A percentile compares a stretch with the other conserved stretches of the same genome.
Evolutionary conservation across 1,140 invertebrate species (phyloP).

Genomic region (Sitophilus oryzae): DNA sequence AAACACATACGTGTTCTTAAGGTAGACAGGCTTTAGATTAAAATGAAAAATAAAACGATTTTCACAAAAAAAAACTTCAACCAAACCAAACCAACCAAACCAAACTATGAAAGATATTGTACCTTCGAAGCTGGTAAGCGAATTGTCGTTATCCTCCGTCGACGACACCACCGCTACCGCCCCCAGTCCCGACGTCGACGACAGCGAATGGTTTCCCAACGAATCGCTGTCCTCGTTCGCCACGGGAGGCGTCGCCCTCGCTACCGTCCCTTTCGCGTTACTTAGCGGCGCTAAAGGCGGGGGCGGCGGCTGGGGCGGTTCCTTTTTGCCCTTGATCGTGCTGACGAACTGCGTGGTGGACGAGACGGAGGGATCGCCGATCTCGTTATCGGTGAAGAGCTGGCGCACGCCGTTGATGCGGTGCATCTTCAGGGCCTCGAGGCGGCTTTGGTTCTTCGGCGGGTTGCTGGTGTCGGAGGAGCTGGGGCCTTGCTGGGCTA

Average conservation of each 20-base stretch:
- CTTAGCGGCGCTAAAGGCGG: conserved; percentile 50
- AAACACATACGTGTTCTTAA: too few species aligned
- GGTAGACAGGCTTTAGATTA: too few species aligned
- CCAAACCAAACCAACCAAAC: too few species aligned
- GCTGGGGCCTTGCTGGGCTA: conserved; percentile 47
- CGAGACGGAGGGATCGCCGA: conserved; percentile 37
- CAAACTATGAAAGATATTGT: too few species aligned
- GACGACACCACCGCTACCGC: conserved; percentile 43
- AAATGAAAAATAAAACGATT: too few species aligned
- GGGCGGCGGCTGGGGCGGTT: conserved; percentile 45
- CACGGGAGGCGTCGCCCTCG: conserved; percentile 26
- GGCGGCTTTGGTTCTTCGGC: conserved; percentile 37
- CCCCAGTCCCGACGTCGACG: conserved; percentile 52
- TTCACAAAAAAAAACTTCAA: too few species aligned
- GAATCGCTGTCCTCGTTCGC: conserved; percentile 54
- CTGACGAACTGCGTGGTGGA: conserved; percentile 38
- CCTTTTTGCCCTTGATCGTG: conserved; percentile 44
- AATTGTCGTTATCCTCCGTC: conserved; percentile 55
- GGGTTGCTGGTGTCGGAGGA: conserved; percentile 23
- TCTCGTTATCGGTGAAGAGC: conserved; percentile 37
- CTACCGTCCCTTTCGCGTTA: conserved; percentile 30
- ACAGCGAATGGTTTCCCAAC: conserved; percentile 51
- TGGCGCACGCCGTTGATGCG: conserved; percentile 43
- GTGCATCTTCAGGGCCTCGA: conserved; percentile 42
- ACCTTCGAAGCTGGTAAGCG: conserved; percentile 56